Base-by-base conservation (phyloP, 2,888 invertebrate genomes). In the Exocentrus adspersus region DNA sequence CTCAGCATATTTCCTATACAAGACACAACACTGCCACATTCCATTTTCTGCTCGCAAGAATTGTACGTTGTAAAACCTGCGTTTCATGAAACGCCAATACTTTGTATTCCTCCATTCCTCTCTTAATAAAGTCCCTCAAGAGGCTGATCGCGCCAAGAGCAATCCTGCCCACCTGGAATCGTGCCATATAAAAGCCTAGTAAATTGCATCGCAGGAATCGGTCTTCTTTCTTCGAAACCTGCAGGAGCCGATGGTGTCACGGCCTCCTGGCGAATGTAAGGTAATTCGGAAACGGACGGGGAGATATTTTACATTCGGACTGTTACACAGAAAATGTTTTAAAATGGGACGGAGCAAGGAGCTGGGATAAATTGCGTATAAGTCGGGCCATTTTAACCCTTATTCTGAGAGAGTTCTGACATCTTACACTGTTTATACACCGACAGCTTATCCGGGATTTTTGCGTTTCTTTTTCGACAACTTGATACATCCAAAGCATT, bases 281-380 rank as follows among this genome's bases (percentile, higher is more conserved):
- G 20, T 41, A 53, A 41, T 53, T 21, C 37, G 41, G 24, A n/a
- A 54, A 43, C 43, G 43, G 14, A 24, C 42, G n/a, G 17, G 12
- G 24, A 43, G 24, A 54, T 30, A 43, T 43, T 54, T 54, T 43
- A 42, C 42, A 24, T 43, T 54, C 10, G 24, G 43, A 43, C 43
- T 28, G 43, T 28, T 30, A 54, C 54, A 54, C 12, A 43, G 54
- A 28, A 54, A 54, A 19, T 21, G 54, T 43, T 54, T 54, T 54
- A 54, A 54, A 54, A 54, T 30, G 16, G 21, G 43, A 16, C 5
- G 54, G 5, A 42, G 54, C 16, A 54, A 28, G n/a, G 54, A 42
- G 41, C 42, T 19, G 10, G 12, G 43, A 43, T 54, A 54, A 43
- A 43, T 54, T 28, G 54, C 42, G 43, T 43, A 43, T 54, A 54